Base-by-base conservation (phyloP, 1,140 invertebrate species). In the Zaprionus camerounensis region DNA sequence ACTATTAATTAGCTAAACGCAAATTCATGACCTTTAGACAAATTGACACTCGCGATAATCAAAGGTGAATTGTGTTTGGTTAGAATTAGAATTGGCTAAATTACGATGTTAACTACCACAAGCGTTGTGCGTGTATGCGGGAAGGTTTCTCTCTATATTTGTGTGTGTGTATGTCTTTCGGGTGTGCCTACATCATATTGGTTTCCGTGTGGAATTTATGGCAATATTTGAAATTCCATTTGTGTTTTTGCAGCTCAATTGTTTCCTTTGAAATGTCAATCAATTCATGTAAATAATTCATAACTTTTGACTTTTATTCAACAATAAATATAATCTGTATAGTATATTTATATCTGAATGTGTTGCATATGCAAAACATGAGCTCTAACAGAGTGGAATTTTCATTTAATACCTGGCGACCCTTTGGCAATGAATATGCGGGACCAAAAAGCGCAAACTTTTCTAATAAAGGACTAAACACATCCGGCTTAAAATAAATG, bases 21-120 rank as follows among this genome's bases (percentile, higher is more conserved):
- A 79, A 71, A 72, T 79, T 79, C 77, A 79, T 68, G 77, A 76
- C 74, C 77, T 76, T 79, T 76, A 71, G 63, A 82, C 84, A 88
- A 86, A 86, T 86, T 86, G 84, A 86, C 83, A 86, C 83, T 80
- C 73, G 80, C 86, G 83, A 86, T 86, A 86, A 86, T 88, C 83
- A 86, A 80, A 78, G 82, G 76, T 71, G 80, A 86, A 83, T 65
- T 71, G 44, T 63, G 68, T 71, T 62, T 75, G 67, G 59, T 64
- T 57, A n/a, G 24, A 36, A 28, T 51, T 31, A 20, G 26, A n/a
- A 59, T 65, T 36, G 44, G 6, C 68, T 55, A 65, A 76, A 76
- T 76, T 59, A 59, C 68, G 62, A 71, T 66, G 46, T 76, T 17
- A 75, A 68, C 64, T 57, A 57, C 5, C 61, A 17, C 24, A 65